These are phyloP conservation scores for Pogonomyrmex barbatus DNA, from an alignment of 1,140 invertebrate genomes.

Conservation along the genomic window DNA sequence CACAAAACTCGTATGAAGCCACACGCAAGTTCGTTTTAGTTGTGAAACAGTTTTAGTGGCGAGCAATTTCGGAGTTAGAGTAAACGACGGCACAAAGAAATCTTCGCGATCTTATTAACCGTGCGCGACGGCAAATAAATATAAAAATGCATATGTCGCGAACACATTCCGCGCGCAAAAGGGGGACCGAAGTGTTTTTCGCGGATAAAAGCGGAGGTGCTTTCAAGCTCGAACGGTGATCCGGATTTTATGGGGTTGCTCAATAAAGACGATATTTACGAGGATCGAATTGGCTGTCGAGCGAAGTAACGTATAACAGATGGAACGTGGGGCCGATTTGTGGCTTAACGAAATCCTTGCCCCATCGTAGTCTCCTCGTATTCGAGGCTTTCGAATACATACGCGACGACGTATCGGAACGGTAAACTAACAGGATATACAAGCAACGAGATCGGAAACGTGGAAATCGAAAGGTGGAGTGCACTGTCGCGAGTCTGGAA, in stretches of 20 bases:
- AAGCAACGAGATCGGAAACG: slow-evolving; percentile 52
- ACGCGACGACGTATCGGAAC: slow-evolving; percentile 38
- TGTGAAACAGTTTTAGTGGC: not conserved
- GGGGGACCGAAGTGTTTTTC: slow-evolving; percentile 8
- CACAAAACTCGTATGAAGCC: not conserved
- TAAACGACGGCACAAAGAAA: slow-evolving; percentile 8
- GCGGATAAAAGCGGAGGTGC: slow-evolving; percentile 33
- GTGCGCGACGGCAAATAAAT: slow-evolving; percentile 19
- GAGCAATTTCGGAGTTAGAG: slow-evolving; percentile 1
- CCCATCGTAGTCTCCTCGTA: slow-evolving; percentile 28
- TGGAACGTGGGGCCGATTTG: slow-evolving; percentile 61
- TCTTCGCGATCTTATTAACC: not conserved
- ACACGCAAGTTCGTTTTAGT: not conserved
- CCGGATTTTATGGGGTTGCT: slow-evolving; percentile 61
- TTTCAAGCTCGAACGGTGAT: slow-evolving; percentile 54
- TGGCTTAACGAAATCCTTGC: slow-evolving; percentile 67
- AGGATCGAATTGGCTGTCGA: slow-evolving; percentile 60
- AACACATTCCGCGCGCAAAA: slow-evolving; percentile 14
- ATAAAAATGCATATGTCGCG: slow-evolving; percentile 6
- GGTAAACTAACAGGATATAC: slow-evolving; percentile 54
- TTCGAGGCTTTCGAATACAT: slow-evolving; percentile 42
- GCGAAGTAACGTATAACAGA: slow-evolving; percentile 54
- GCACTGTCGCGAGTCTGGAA: slow-evolving; percentile 10
- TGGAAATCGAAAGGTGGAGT: slow-evolving; percentile 38
- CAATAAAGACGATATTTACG: slow-evolving; percentile 71